Conservation (phyloP, 2,113 vertebrate genomes). For the Gymnocephalus cernua region DNA sequence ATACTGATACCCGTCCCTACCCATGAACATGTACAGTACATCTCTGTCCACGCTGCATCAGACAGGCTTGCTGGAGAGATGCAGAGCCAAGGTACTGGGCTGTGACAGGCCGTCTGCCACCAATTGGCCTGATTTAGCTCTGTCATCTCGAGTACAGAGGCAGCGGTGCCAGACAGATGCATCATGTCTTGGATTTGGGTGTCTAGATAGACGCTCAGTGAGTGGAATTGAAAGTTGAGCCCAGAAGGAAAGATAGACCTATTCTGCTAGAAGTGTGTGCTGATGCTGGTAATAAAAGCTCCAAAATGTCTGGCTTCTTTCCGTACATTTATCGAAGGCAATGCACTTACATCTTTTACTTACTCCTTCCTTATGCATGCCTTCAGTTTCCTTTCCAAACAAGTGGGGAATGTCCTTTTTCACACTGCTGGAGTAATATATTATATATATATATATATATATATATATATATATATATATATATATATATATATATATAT, state of each 20-base stretch:
- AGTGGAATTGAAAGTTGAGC: slow-evolving; percentile 13
- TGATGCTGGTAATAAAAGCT: slow-evolving; percentile 14
- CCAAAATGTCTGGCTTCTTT: neutral
- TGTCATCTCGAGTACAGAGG: slow-evolving; percentile 1
- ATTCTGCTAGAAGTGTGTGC: neutral
- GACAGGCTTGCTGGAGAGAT: neutral
- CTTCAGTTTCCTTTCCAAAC: slow-evolving; percentile 15
- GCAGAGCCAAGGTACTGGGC: neutral
- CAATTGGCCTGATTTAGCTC: neutral
- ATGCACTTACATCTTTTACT: slow-evolving; percentile 4
- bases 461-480: too few relatives aligned
- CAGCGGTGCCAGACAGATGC: neutral
- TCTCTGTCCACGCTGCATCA: slow-evolving; percentile 1
- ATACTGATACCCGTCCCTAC: too few relatives aligned
- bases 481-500: too few relatives aligned
- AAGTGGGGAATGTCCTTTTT: slow-evolving; percentile 31
- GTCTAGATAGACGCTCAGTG: slow-evolving; percentile 19
- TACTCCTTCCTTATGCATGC: slow-evolving; percentile 6
- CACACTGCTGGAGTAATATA: slow-evolving; percentile 18
- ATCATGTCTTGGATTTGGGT: slow-evolving; percentile 3
- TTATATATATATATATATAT: neutral
- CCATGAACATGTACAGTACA: neutral
- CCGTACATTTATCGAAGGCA: slow-evolving; percentile 10
- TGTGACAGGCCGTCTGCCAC: slow-evolving; percentile 10
- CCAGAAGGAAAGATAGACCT: neutral